Percentiles rank a stretch among this genome's conserved stretches.
Conservation (phyloP, 2,797 vertebrate genomes). For the Cirrhinus mrigala region DNA sequence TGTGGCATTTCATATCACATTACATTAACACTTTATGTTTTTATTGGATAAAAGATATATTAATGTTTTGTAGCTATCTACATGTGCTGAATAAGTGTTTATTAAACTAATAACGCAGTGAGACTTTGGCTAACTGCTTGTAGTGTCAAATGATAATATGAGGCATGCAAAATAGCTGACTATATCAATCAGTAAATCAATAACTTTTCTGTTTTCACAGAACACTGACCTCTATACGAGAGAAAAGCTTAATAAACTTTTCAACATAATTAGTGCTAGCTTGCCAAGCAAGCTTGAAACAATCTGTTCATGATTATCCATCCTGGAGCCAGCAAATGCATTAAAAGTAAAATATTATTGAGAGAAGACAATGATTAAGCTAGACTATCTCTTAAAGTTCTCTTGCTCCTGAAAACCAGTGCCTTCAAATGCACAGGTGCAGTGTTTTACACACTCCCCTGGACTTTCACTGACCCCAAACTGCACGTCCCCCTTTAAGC, state of each 20-base stretch:
- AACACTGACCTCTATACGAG: conserved; percentile 1
- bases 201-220: conserved; percentile 21
- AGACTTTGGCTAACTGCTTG: not conserved
- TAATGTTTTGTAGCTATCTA: not conserved
- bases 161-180: not conserved
- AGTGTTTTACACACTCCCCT: not conserved
- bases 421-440: conserved; percentile 6
- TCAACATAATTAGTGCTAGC: conserved; percentile 4
- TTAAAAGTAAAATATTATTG: not conserved
- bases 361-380: not conserved
- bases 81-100: not conserved
- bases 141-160: not conserved
- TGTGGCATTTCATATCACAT: not conserved
- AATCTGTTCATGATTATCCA: conserved; percentile 20
- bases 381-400: not conserved
- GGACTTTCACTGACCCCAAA: conserved; percentile 22
- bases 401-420: not conserved
- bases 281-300: not conserved
- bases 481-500: not conserved
- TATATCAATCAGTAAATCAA: conserved; percentile 18
- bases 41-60: not conserved
- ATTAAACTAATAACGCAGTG: not conserved
- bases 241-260: not conserved
- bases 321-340: not conserved
- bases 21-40: not conserved